phyloP scores from a whole-genome alignment of 2,797 vertebrate genomes.

The Synaphobranchus kaupii region DNA sequence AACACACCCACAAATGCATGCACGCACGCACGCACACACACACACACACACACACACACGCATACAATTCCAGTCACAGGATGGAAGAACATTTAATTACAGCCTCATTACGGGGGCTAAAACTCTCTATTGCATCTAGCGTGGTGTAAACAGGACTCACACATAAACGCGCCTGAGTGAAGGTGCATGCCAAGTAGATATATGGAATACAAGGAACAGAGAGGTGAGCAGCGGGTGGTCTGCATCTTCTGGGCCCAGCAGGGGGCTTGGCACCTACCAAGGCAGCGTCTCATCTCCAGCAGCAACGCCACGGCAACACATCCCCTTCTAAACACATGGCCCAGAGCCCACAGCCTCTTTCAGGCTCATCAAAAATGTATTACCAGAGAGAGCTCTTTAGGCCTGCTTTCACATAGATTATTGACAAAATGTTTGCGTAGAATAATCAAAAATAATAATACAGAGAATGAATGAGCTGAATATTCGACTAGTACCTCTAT shows the following conservation, averaged over 20 bases:
- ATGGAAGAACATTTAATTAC: background rate
- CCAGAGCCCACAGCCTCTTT: background rate
- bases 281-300: background rate
- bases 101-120: background rate
- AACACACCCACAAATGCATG: background rate
- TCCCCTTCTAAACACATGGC: background rate
- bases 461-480: background rate
- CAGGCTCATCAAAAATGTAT: conserved; percentile 19
- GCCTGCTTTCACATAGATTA: background rate
- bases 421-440: background rate
- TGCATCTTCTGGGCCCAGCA: background rate
- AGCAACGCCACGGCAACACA: background rate
- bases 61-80: background rate
- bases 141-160: background rate
- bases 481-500: background rate
- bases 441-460: background rate
- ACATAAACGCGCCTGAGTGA: background rate
- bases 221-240: background rate
- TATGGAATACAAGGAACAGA: background rate
- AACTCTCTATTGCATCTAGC: background rate
- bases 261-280: background rate
- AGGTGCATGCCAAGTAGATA: background rate
- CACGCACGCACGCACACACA: background rate
- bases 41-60: background rate
- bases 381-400: conserved; percentile 6